Percentiles rank a stretch among this genome's conserved stretches.
Evolutionary conservation across 2,113 vertebrate species (phyloP).

Genomic region (Psittacula cyanocephala): DNA sequence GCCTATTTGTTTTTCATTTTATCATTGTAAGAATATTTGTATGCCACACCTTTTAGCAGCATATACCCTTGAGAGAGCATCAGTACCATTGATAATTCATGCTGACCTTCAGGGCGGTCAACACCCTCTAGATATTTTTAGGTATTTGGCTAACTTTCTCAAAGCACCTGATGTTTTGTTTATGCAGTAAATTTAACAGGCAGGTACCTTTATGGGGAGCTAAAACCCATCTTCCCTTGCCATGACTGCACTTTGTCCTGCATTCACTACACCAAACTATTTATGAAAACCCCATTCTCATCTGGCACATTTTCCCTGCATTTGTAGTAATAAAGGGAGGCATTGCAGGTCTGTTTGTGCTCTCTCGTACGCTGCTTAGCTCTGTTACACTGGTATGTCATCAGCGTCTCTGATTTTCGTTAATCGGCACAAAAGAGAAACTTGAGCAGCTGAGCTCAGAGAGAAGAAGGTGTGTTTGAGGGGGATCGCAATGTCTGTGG

Average conservation of each 20-base stretch:
- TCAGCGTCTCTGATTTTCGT: neutral
- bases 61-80: constrained; percentile 26
- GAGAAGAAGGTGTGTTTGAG: neutral
- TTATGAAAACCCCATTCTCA: neutral
- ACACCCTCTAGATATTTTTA: constrained; percentile 49
- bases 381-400: neutral
- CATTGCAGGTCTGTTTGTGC: neutral
- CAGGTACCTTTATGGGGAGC: constrained; percentile 6
- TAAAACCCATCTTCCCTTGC: neutral
- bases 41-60: neutral
- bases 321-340: neutral
- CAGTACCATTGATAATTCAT: constrained; percentile 1
- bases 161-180: constrained; percentile 54
- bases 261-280: neutral
- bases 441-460: neutral
- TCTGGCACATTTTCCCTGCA: neutral
- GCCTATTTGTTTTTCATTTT: neutral
- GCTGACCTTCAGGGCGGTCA: constrained; percentile 51
- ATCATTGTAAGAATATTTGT: neutral
- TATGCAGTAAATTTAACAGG: constrained; percentile 35
- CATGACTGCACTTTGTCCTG: neutral
- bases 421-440: neutral
- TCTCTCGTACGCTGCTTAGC: neutral
- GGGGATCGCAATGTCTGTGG: neutral
- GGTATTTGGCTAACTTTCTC: constrained; percentile 48